phyloP scores from a whole-genome alignment of 53 echinoderm and acorn worm genomes.

The Echinometra lucunter region DNA sequence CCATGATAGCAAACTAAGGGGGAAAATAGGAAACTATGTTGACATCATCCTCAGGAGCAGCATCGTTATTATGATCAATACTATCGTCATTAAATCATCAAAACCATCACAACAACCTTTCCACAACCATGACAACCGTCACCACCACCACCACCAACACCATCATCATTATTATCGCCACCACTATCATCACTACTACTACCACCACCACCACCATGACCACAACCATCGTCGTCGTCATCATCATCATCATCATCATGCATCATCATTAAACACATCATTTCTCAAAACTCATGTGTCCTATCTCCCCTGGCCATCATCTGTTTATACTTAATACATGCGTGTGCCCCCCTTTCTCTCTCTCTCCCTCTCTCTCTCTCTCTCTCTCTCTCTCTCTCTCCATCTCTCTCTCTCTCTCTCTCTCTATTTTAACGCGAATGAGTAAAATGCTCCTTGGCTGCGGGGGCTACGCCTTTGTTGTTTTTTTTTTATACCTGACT shows the following conservation, averaged over 20 bases:
- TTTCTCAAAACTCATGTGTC: background rate
- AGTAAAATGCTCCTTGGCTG: background rate
- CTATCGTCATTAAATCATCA: background rate
- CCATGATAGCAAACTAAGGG: slow-evolving; percentile 94
- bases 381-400: too few relatives aligned
- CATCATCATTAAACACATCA: background rate
- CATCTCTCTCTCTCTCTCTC: too few relatives aligned
- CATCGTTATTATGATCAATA: background rate
- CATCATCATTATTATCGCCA: background rate
- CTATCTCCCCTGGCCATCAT: background rate
- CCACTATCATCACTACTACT: background rate
- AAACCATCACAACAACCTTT: background rate
- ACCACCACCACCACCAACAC: too few relatives aligned
- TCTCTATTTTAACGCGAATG: background rate
- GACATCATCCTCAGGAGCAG: too few relatives aligned
- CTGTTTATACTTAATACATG: too few relatives aligned
- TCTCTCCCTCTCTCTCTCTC: too few relatives aligned
- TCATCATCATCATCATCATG: background rate
- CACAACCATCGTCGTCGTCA: slow-evolving; percentile 23
- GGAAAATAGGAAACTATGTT: background rate
- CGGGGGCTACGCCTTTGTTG: background rate
- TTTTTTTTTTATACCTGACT: slow-evolving; percentile 64
- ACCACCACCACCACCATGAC: background rate
- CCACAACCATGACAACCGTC: background rate
- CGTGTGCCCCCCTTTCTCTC: too few relatives aligned